These are phyloP conservation scores for Heterodera filipjevi DNA, from an alignment of 2,888 invertebrate species.

Conservation along the genomic window DNA sequence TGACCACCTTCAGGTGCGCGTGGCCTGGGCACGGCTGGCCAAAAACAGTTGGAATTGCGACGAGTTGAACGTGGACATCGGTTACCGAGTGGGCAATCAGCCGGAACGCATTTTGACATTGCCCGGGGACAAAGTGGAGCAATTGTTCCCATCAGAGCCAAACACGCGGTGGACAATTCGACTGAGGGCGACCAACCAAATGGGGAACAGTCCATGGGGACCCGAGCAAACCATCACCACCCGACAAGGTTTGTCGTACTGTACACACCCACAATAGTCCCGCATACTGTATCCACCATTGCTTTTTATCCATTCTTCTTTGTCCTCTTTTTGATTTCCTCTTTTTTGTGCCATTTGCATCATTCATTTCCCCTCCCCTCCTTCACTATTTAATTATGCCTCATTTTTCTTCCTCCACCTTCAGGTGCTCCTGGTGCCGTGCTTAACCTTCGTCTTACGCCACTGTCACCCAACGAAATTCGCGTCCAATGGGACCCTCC, in stretches of 20 bases:
- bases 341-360: too few relatives aligned
- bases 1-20: conserved; percentile 58
- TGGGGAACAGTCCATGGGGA: conserved; percentile 58
- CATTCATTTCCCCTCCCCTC: too few relatives aligned
- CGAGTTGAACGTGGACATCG: conserved; percentile 63
- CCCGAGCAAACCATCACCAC: conserved; percentile 59
- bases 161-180: conserved; percentile 62
- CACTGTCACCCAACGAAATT: conserved; percentile 55
- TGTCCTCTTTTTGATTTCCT: too few relatives aligned
- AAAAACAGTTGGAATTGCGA: conserved; percentile 65
- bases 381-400: background rate
- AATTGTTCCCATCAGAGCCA: conserved; percentile 63
- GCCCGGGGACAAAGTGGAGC: conserved; percentile 61
- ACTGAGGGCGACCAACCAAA: conserved; percentile 47
- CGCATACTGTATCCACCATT: too few relatives aligned
- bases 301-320: too few relatives aligned
- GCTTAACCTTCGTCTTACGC: conserved; percentile 52
- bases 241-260: conserved; percentile 42
- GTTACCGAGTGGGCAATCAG: conserved; percentile 59
- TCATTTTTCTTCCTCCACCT: conserved; percentile 49
- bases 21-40: conserved; percentile 60
- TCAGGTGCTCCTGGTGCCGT: conserved; percentile 64
- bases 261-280: too few relatives aligned
- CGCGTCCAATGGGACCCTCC: conserved; percentile 64
- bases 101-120: conserved; percentile 59